These are phyloP conservation scores for Mesocricetus auratus DNA, from an alignment of 2,113 vertebrate species.

Conservation along the genomic window DNA sequence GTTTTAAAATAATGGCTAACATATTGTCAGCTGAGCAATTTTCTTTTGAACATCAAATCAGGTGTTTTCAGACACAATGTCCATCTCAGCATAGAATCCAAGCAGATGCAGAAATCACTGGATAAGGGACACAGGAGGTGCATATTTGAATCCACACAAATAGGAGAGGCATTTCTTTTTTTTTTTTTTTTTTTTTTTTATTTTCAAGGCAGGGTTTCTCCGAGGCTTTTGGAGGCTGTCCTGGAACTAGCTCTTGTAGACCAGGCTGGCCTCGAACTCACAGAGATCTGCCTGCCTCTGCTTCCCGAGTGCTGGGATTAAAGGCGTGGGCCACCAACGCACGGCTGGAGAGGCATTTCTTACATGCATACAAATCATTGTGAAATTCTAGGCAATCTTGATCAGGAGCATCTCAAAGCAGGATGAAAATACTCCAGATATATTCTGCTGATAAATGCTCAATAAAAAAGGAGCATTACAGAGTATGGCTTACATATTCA, in stretches of 20 bases:
- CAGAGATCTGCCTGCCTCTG: no score
- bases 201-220: no score
- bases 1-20: slow-evolving; percentile 30
- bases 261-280: no score
- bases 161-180: neutral
- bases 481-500: neutral
- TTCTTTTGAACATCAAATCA: neutral
- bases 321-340: no score
- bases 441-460: neutral
- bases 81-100: neutral
- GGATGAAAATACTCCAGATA: neutral
- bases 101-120: slow-evolving; percentile 4
- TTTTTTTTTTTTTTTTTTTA: no score
- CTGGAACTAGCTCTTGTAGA: no score
- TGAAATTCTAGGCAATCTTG: slow-evolving; percentile 37
- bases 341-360: neutral
- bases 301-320: no score
- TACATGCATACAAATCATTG: neutral
- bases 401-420: slow-evolving; percentile 1
- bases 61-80: neutral
- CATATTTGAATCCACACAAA: neutral
- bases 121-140: neutral
- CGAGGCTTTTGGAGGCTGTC: no score
- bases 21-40: neutral
- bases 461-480: neutral